phyloP scores from a whole-genome alignment of 2,797 vertebrate genomes.

The Tapirus indicus region DNA sequence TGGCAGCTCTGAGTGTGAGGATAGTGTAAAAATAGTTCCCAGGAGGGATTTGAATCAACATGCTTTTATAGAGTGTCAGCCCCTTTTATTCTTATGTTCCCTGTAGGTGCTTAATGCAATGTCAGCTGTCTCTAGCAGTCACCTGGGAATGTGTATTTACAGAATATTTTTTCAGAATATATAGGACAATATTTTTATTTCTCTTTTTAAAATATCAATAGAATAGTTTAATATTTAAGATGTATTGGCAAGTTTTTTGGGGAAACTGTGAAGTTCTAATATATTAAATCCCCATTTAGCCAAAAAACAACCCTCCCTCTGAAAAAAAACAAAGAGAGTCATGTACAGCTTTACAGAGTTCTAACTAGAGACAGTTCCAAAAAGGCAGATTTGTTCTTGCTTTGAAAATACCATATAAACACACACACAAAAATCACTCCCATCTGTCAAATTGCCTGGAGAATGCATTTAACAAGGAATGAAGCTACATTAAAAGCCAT shows the following conservation, averaged over 20 bases:
- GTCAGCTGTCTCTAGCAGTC: neutral
- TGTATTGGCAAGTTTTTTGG: neutral
- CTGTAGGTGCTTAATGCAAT: neutral
- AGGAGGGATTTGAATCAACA: constrained; percentile 15
- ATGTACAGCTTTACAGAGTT: constrained; percentile 22
- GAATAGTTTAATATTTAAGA: constrained; percentile 37
- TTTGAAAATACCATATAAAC: constrained; percentile 69
- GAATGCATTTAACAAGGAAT: constrained; percentile 68
- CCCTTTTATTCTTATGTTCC: neutral
- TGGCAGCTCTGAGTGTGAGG: neutral
- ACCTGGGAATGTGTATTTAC: neutral
- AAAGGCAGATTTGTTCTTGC: constrained; percentile 64
- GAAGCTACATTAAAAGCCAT: constrained; percentile 69
- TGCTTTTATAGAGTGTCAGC: neutral
- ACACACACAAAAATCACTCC: neutral
- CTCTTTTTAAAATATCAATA: neutral
- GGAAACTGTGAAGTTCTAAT: neutral
- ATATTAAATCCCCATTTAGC: neutral
- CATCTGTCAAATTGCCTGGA: constrained; percentile 71
- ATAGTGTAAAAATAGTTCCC: constrained; percentile 51
- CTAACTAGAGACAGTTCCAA: constrained; percentile 52
- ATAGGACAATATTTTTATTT: neutral
- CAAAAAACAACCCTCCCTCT: neutral
- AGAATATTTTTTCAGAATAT: neutral
- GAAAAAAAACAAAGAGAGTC: neutral